Evolutionary conservation across 2,888 invertebrate genomes (phyloP), one percentile per base, ranked within the genome.

Genomic region (Leptura quadrifasciata): DNA sequence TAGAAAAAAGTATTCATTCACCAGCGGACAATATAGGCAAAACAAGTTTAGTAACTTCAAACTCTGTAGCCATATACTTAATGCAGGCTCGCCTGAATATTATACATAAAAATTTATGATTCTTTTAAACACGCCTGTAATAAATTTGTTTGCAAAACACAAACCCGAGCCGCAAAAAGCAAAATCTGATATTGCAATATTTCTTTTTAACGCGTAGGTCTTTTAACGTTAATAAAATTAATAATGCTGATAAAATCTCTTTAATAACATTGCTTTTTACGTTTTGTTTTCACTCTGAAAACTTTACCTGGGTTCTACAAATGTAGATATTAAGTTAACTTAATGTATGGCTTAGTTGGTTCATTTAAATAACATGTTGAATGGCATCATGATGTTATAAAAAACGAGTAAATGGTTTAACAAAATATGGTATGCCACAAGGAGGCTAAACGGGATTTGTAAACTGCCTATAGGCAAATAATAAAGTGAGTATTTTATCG

Each of bases 161-260:
- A 76, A 72, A 72, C 65, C 76, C 24, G 74, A 57, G 77, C 80
- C 80, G 80, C 80, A 79, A 80, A 80, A 78, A 80, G 80, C 80
- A 79, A 74, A 80, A 80, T 79, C 80, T 78, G 81, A 81, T 81
- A 81, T 77, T 74, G 79, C 79, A 68, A 80, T 81, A 81, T 75
- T 75, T 81, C 79, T 81, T 81, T 80, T 81, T 74, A 80, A 79
- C 81, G 76, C 81, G 77, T 78, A 77, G 78, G 78, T 76, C 79
- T 74, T 60, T 78, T 75, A 76, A 74, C 74, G 76, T 78, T 77
- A 74, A 78, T 81, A 79, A 80, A 81, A 81, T 81, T 81, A 81
- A 81, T 81, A 81, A 76, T 75, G 39, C 47, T 61, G 81, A 81
- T 81, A 79, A 78, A 76, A 81, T 80, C 79, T 76, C 55, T 61